Evolutionary conservation across 2,113 vertebrate species (phyloP), one percentile per base, ranked within the genome.

Genomic region (Tonatia bakeri): DNA sequence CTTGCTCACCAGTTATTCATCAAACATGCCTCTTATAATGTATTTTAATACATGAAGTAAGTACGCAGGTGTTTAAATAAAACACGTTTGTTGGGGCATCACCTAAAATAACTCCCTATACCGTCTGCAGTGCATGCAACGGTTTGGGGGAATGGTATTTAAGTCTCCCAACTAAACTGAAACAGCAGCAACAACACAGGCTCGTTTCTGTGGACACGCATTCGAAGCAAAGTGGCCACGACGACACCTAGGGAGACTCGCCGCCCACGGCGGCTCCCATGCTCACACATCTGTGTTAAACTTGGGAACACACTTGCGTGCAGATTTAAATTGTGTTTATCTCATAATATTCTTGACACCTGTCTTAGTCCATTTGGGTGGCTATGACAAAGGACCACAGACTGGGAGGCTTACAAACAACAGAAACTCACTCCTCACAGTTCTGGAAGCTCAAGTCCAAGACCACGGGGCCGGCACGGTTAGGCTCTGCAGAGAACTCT

Each of bases 41-140:
- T 47, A 56, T 33, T 90, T 90, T 90, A 91, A 79, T 31, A 54
- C 72, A 43, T 64, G 43, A 64, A 79, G 52, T 59, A 40, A 67
- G 38, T 17, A 24, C n/a, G 36, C 50, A 80, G 61, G 43, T 64
- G 52, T 64, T 70, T 81, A 73, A 56, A 56, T 87, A 38, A 50
- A 83, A 88, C 50, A 40, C 52, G 19, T 61, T 85, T 85, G 70
- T 88, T 83, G 28, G 12, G 24, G 31, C 38, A 22, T 64, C 43
- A 13, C 90, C 86, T 79, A 77, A 69, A 77, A 67, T 89, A n/a
- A 70, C 50, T 70, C 70, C 22, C 70, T 52, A 14, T 36, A 2
- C 77, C 14, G 17, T 20, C 59, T 45, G 90, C n/a, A 24, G 50
- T 22, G 7, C 36, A 15, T 7, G 14, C 50, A 77, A 47, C 40